These are phyloP conservation scores for Hyalella azteca DNA, from an alignment of 2,888 invertebrate species.

Conservation along the genomic window DNA sequence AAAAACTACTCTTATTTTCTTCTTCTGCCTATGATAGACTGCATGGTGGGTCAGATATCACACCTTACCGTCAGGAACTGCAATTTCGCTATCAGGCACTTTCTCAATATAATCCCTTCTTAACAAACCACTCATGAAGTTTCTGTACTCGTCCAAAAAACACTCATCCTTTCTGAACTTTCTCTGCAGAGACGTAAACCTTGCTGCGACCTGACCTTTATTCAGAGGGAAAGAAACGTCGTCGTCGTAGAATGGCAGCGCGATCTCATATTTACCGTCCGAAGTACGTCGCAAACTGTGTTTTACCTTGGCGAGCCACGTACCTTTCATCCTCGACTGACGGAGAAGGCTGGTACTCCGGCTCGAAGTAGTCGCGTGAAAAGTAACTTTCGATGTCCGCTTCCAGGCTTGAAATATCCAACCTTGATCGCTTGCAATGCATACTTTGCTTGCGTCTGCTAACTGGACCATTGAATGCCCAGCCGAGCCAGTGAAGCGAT, in stretches of 20 bases:
- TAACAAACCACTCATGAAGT: slow-evolving; percentile 13
- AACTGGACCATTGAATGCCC: no score
- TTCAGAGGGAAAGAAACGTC: background rate
- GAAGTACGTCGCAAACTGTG: no score
- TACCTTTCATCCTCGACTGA: no score
- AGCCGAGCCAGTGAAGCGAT: no score
- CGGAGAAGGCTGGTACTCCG: no score
- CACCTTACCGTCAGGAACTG: background rate
- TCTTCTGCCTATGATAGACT: slow-evolving; percentile 26
- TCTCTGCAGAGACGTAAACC: background rate
- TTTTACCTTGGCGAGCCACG: no score
- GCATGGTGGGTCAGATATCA: slow-evolving; percentile 34
- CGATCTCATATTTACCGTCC: no score
- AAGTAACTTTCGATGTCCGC: no score
- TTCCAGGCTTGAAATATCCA: no score
- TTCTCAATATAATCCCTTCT: background rate
- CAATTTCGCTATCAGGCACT: background rate
- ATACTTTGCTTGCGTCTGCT: no score
- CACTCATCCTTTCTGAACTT: background rate
- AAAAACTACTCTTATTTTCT: slow-evolving; percentile 38
- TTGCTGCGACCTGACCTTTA: background rate
- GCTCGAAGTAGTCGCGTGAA: no score
- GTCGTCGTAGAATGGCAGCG: background rate
- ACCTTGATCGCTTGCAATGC: no score
- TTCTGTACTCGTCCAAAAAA: slow-evolving; percentile 8